These are phyloP conservation scores for Lonchura striata DNA, from an alignment of 2,113 vertebrate genomes.

Conservation along the genomic window DNA sequence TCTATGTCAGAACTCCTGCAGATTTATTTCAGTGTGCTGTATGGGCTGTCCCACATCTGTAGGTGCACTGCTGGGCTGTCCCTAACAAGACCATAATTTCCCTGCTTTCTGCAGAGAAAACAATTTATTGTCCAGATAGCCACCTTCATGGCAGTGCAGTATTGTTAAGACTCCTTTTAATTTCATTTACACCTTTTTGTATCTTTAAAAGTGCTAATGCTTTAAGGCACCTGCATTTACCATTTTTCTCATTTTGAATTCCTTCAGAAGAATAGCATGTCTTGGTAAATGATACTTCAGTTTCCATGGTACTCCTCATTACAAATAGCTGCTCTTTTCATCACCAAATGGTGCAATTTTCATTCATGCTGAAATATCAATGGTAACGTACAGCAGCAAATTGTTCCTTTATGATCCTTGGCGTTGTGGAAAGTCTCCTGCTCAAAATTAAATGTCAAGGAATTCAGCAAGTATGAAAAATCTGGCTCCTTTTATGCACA, in stretches of 20 bases:
- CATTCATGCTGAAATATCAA: conserved; percentile 55
- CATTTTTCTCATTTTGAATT: conserved; percentile 20
- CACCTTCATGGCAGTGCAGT: neutral
- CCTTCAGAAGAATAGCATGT: neutral
- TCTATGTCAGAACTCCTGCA: neutral
- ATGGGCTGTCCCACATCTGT: neutral
- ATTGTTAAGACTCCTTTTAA: conserved; percentile 33
- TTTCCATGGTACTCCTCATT: conserved; percentile 59
- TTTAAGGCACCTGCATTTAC: neutral
- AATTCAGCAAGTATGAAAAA: conserved; percentile 43
- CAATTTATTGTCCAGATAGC: neutral
- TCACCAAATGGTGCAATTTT: conserved; percentile 30
- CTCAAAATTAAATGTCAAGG: conserved; percentile 53
- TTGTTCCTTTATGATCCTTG: conserved; percentile 58
- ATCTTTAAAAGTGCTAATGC: conserved; percentile 27
- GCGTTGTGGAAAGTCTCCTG: conserved; percentile 31
- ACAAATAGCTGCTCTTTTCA: conserved; percentile 43
- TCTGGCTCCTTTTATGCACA: neutral
- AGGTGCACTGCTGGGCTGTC: neutral
- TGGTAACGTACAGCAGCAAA: conserved; percentile 54
- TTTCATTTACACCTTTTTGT: conserved; percentile 27
- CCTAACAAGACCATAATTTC: neutral
- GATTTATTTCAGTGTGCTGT: neutral
- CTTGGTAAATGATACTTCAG: conserved; percentile 47
- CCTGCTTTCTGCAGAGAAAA: neutral